These are phyloP conservation scores for Pararge aegeria DNA, from an alignment of 1,140 invertebrate genomes.

Conservation along the genomic window DNA sequence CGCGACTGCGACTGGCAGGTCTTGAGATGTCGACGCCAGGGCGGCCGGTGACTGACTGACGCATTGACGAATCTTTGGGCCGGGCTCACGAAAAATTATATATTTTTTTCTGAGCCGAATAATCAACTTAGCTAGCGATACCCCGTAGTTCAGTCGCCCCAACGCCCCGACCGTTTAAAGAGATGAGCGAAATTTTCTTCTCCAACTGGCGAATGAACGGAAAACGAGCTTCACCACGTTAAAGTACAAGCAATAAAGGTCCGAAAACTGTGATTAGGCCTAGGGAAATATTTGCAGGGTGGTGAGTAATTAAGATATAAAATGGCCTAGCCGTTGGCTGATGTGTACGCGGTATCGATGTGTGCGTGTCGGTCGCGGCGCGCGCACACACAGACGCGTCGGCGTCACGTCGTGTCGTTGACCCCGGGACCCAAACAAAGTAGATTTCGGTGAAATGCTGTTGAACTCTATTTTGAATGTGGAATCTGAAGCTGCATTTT, in stretches of 20 bases:
- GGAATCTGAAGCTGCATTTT: conserved; percentile 54
- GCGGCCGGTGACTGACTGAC: conserved; percentile 69
- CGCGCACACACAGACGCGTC: conserved; percentile 57
- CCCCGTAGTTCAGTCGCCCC: conserved; percentile 64
- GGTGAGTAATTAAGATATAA: conserved; percentile 62
- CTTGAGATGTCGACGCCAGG: conserved; percentile 59
- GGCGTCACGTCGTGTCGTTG: conserved; percentile 63
- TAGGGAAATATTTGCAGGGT: conserved; percentile 45
- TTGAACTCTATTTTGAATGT: conserved; percentile 73
- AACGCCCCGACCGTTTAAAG: conserved; percentile 38
- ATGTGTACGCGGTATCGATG: conserved; percentile 36
- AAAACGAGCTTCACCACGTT: conserved; percentile 9
- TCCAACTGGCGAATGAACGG: neutral
- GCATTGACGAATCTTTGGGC: conserved; percentile 69
- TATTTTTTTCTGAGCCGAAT: conserved; percentile 74
- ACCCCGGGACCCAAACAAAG: conserved; percentile 76
- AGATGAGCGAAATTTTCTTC: conserved; percentile 22
- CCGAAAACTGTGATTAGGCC: conserved; percentile 29
- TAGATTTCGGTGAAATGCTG: conserved; percentile 77
- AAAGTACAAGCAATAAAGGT: conserved; percentile 19
- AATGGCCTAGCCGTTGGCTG: conserved; percentile 40
- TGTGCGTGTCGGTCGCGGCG: conserved; percentile 56
- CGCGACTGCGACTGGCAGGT: conserved; percentile 50
- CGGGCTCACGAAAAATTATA: conserved; percentile 72
- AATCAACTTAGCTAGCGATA: conserved; percentile 59